Evolutionary conservation across 2,797 vertebrate species (phyloP).

Genomic region (Sebastes melanostomus): DNA sequence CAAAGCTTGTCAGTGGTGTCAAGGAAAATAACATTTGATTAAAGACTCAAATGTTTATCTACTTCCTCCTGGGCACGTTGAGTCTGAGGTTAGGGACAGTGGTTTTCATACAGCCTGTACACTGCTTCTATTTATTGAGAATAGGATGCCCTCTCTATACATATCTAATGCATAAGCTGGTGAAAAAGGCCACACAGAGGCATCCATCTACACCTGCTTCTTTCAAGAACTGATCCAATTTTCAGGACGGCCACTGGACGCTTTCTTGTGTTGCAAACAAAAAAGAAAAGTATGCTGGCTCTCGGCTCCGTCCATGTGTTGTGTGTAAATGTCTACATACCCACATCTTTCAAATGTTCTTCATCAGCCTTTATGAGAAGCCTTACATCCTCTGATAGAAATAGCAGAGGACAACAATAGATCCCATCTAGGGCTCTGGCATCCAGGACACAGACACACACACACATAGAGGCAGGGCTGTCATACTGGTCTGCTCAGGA

Average conservation of each 20-base stretch:
- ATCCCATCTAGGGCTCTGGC: constrained; percentile 49
- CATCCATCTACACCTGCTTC: constrained; percentile 47
- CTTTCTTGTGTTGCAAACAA: constrained; percentile 9
- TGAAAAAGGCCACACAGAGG: constrained; percentile 14
- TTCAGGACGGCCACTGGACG: constrained; percentile 25
- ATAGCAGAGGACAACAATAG: constrained; percentile 54
- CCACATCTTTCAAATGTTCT: constrained; percentile 45
- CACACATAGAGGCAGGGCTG: constrained; percentile 3
- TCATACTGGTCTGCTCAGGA: constrained; percentile 6
- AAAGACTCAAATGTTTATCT: neutral
- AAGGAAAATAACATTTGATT: neutral
- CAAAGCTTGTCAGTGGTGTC: constrained; percentile 20
- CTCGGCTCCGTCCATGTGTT: constrained; percentile 4
- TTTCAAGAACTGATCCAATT: constrained; percentile 51
- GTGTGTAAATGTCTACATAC: constrained; percentile 33
- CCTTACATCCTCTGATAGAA: constrained; percentile 50
- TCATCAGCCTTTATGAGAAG: constrained; percentile 34
- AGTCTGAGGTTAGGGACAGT: neutral
- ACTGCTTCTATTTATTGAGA: neutral
- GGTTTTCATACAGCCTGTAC: neutral
- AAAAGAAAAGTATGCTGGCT: constrained; percentile 3
- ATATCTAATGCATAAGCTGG: constrained; percentile 8
- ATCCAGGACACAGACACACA: constrained; percentile 6
- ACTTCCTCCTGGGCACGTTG: neutral
- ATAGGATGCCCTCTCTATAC: neutral